phyloP scores from a whole-genome alignment of 2,888 invertebrate species.

The Frankliniella intonsa region DNA sequence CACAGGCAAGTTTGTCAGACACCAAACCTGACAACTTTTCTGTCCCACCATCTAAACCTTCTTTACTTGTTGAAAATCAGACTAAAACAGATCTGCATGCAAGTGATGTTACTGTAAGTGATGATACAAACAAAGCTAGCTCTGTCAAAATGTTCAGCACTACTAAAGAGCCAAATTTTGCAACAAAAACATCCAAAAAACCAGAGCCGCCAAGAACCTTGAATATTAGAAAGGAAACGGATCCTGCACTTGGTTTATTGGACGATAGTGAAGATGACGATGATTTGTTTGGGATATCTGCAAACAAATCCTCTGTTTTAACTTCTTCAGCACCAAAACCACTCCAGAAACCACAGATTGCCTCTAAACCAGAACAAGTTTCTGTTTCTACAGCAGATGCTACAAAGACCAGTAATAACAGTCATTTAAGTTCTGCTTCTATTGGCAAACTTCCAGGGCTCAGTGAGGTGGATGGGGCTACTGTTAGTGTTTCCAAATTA shows the following conservation, averaged over 20 bases:
- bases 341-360: not conserved
- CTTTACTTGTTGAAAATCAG: not conserved
- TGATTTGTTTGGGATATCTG: slow-evolving; percentile 32
- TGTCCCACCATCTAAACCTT: not conserved
- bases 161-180: not conserved
- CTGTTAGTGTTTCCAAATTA: slow-evolving; percentile 21
- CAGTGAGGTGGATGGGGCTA: slow-evolving; percentile 31
- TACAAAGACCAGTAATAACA: not conserved
- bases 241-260: slow-evolving; percentile 30
- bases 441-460: not conserved
- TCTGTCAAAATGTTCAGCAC: slow-evolving; percentile 17
- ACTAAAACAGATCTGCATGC: slow-evolving; percentile 12
- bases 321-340: not conserved
- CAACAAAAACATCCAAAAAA: slow-evolving; percentile 30
- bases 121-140: slow-evolving; percentile 10
- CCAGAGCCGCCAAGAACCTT: slow-evolving; percentile 37
- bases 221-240: slow-evolving; percentile 34
- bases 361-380: not conserved
- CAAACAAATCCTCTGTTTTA: not conserved
- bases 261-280: slow-evolving; percentile 31
- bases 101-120: slow-evolving; percentile 30
- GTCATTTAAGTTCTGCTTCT: not conserved
- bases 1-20: not conserved
- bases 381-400: not conserved
- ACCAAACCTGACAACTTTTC: not conserved